A percentile compares a stretch with the other conserved stretches of the same genome.
These are phyloP conservation scores for Epizoanthus rinbou DNA, from an alignment of 92 coral and sea anemone genomes.

Conservation along the genomic window DNA sequence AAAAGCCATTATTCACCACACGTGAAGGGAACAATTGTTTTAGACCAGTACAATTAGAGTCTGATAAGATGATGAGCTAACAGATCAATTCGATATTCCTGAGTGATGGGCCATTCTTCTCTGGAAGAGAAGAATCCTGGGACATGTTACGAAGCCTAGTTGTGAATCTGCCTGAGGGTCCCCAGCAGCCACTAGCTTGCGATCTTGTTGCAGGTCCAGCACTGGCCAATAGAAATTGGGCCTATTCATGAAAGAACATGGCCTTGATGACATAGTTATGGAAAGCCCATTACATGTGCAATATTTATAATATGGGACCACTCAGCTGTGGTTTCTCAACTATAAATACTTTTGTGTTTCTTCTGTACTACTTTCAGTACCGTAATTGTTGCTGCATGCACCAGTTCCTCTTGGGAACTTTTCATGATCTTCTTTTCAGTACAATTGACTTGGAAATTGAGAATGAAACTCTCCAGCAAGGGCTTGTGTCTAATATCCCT, in stretches of 20 bases:
- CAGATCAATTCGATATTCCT: no score
- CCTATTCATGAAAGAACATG: not conserved
- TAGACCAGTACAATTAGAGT: no score
- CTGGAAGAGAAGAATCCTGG: no score
- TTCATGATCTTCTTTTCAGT: conserved; percentile 27
- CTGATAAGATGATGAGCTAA: no score
- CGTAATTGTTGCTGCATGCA: conserved; percentile 43
- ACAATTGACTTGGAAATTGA: conserved; percentile 59
- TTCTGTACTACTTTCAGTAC: conserved; percentile 54
- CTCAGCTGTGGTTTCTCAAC: conserved; percentile 8
- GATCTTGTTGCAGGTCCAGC: no score
- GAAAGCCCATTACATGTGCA: conserved; percentile 42
- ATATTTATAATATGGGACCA: not conserved
- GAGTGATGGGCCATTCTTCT: no score
- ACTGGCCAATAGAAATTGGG: no score
- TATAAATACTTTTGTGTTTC: conserved; percentile 41
- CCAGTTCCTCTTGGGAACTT: not conserved
- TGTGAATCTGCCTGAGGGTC: no score
- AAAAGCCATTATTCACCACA: no score
- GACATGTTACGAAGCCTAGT: no score
- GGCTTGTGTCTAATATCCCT: conserved; percentile 53
- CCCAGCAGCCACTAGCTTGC: no score
- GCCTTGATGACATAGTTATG: conserved; percentile 58
- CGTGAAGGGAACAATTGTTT: no score
- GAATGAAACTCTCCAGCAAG: conserved; percentile 69